These are phyloP conservation scores for Lasioglossum marginatum DNA, from an alignment of 2,888 invertebrate species.

Conservation along the genomic window DNA sequence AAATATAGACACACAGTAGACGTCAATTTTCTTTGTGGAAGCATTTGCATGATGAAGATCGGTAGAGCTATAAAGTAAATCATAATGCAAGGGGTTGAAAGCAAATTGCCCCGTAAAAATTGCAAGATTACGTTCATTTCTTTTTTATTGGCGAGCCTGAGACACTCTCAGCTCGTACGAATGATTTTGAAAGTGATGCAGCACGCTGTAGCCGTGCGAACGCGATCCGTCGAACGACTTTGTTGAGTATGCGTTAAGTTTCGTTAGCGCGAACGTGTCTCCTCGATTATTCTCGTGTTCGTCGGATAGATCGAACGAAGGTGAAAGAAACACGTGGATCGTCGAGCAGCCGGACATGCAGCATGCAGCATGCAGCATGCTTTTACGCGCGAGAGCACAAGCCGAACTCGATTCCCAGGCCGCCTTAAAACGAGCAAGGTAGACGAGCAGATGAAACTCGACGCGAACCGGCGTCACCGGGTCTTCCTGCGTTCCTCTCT, in stretches of 20 bases:
- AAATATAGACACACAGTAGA: too few relatives aligned
- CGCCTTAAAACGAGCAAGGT: slow-evolving; percentile 26
- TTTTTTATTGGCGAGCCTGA: neutral
- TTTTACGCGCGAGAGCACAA: slow-evolving; percentile 13
- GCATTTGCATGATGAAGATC: neutral
- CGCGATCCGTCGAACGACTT: slow-evolving; percentile 10
- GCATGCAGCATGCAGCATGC: neutral
- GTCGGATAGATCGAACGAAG: neutral
- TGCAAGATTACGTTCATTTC: neutral
- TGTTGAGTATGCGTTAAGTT: slow-evolving; percentile 23
- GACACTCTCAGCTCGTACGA: neutral
- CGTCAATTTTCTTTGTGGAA: neutral
- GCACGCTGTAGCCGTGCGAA: neutral
- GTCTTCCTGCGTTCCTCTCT: neutral
- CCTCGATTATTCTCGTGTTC: slow-evolving; percentile 15
- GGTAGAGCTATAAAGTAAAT: neutral
- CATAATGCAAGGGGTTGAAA: neutral
- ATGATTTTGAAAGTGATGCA: neutral
- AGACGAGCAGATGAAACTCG: neutral
- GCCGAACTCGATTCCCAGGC: slow-evolving; percentile 12
- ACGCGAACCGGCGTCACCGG: neutral
- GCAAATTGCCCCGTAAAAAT: neutral
- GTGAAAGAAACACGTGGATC: slow-evolving; percentile 3
- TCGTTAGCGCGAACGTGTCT: slow-evolving; percentile 11
- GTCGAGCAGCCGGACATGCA: slow-evolving; percentile 23